These are phyloP conservation scores for Apocheima hispidaria DNA, from an alignment of 2,888 invertebrate genomes.

Conservation along the genomic window DNA sequence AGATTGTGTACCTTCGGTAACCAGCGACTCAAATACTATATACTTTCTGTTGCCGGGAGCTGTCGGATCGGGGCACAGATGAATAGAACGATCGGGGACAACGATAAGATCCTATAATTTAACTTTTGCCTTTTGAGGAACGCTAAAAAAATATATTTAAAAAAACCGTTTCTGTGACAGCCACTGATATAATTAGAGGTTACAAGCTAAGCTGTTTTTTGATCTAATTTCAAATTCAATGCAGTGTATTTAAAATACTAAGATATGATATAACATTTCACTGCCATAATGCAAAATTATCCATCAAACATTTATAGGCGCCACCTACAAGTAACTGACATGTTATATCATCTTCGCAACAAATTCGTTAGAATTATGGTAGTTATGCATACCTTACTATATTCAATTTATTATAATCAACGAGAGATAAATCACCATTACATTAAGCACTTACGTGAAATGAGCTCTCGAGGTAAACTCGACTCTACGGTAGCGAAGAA, in stretches of 20 bases:
- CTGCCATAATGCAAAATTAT: neutral
- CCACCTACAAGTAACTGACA: neutral
- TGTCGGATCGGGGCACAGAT: too few species aligned
- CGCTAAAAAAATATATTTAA: too few species aligned
- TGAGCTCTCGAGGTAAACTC: neutral
- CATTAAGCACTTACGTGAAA: neutral
- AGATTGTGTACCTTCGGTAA: too few species aligned
- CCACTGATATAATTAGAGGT: too few species aligned
- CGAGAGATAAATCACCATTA: slow-evolving; percentile 20
- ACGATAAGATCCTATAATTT: too few species aligned
- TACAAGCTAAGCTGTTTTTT: too few species aligned
- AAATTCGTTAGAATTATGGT: slow-evolving; percentile 7
- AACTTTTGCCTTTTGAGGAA: too few species aligned
- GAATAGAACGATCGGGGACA: too few species aligned
- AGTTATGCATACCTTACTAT: slow-evolving; percentile 1
- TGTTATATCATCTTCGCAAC: slow-evolving; percentile 12
- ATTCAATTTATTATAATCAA: slow-evolving; percentile 21
- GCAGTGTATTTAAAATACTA: neutral
- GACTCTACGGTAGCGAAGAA: neutral
- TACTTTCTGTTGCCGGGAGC: too few species aligned
- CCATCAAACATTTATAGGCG: neutral
- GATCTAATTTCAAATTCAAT: neutral
- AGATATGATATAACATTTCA: neutral
- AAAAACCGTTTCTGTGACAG: too few species aligned
- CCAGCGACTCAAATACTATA: too few species aligned